Conservation (phyloP, 2,888 invertebrate genomes). For the Agonum fuliginosum region DNA sequence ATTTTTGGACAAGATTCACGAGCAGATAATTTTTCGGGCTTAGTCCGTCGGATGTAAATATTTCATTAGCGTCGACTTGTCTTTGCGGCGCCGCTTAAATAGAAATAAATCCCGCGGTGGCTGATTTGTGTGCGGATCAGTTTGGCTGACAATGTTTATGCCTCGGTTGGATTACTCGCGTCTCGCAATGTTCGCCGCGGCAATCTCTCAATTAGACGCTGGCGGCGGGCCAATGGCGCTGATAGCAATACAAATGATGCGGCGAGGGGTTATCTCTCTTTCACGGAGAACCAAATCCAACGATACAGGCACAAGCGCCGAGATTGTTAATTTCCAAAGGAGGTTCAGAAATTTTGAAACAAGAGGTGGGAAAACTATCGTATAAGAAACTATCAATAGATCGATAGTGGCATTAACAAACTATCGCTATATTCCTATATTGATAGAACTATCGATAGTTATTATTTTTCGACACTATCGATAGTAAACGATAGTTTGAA, state of each 20-base stretch:
- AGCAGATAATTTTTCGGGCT: conserved; percentile 59
- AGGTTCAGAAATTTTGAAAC: too few species aligned
- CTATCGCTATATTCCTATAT: too few species aligned
- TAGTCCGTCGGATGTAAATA: conserved; percentile 53
- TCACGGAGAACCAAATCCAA: too few species aligned
- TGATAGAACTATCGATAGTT: too few species aligned
- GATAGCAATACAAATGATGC: conserved; percentile 70
- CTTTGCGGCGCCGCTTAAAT: conserved; percentile 44
- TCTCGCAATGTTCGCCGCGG: conserved; percentile 50
- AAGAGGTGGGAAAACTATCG: too few species aligned
- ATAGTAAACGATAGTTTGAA: too few species aligned
- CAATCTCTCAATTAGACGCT: conserved; percentile 61
- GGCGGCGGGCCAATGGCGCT: conserved; percentile 68
- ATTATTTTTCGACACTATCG: too few species aligned
- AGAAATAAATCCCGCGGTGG: conserved; percentile 55
- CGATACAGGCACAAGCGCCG: too few species aligned
- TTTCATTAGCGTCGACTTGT: conserved; percentile 52
- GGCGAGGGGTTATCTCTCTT: conserved; percentile 50
- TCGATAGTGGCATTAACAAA: too few species aligned
- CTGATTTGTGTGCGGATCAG: conserved; percentile 60
- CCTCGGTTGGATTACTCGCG: conserved; percentile 56
- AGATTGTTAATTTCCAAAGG: too few species aligned
- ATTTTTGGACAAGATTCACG: conserved; percentile 57
- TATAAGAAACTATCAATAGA: too few species aligned
- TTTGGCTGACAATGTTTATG: conserved; percentile 58